phyloP scores from a whole-genome alignment of 1,140 invertebrate species.

The Heliconius nattereri region DNA sequence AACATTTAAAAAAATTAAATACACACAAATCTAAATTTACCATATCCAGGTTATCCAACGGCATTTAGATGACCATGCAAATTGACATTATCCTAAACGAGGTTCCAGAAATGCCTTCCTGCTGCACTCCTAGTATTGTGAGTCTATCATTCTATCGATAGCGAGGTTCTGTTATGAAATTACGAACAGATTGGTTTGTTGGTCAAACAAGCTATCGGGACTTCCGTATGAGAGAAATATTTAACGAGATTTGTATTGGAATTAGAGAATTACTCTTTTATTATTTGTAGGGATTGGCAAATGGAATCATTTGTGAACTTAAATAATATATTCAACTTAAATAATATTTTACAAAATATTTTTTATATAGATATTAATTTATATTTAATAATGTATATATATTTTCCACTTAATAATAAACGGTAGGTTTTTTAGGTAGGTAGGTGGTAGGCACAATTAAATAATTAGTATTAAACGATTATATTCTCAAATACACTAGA shows the following conservation, averaged over 20 bases:
- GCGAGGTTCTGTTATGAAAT: constrained; percentile 36
- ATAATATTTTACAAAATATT: no score
- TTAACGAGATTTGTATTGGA: constrained; percentile 21
- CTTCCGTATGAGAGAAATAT: constrained; percentile 28
- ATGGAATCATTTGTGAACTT: no score
- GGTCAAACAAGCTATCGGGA: constrained; percentile 30
- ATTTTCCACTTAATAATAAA: no score
- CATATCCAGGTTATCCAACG: constrained; percentile 7
- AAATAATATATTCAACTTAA: no score
- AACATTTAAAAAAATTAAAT: not conserved
- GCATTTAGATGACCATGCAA: constrained; percentile 2
- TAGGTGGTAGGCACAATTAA: no score
- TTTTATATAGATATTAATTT: no score
- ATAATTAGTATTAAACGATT: no score
- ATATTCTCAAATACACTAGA: no score
- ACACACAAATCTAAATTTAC: not conserved
- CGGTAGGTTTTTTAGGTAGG: no score
- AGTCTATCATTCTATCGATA: constrained; percentile 33
- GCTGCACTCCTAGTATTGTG: constrained; percentile 21
- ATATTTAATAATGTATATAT: no score
- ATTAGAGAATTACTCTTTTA: not conserved
- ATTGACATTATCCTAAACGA: constrained; percentile 14
- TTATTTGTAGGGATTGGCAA: no score
- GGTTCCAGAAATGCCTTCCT: constrained; percentile 12
- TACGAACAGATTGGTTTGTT: constrained; percentile 37